Percentiles rank a stretch among this genome's conserved stretches.
Evolutionary conservation across 1,140 invertebrate species (phyloP).

Genomic region (Ctenoplectra terminalis): DNA sequence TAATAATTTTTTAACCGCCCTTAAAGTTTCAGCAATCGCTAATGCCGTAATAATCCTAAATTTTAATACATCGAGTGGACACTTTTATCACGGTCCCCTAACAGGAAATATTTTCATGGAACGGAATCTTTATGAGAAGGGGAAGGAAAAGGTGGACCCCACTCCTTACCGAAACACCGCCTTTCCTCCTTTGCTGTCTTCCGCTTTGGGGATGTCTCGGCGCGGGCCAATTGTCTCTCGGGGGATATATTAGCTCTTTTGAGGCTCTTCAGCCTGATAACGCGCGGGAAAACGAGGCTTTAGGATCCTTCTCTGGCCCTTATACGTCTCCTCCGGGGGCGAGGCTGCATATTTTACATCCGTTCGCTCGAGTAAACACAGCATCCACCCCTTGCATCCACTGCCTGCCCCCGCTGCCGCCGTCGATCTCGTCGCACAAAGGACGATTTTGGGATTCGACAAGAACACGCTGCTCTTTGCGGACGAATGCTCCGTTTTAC

Average conservation of each 20-base stretch:
- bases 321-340: constrained; percentile 39
- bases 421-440: constrained; percentile 46
- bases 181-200: not conserved
- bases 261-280: constrained; percentile 61
- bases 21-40: not conserved
- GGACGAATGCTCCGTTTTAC: constrained; percentile 5
- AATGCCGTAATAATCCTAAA: not conserved
- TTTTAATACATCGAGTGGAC: not conserved
- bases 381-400: not conserved
- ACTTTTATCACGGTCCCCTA: not conserved
- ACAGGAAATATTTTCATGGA: not conserved
- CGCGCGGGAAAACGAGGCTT: constrained; percentile 51
- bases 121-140: constrained; percentile 19
- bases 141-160: not conserved
- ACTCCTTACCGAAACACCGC: not conserved
- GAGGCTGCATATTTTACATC: constrained; percentile 71
- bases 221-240: constrained; percentile 63
- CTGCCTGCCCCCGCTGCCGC: constrained; percentile 1
- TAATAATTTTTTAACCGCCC: not conserved
- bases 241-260: constrained; percentile 75
- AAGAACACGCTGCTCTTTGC: constrained; percentile 18
- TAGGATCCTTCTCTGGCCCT: not conserved
- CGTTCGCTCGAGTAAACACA: constrained; percentile 61
- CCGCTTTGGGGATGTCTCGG: constrained; percentile 15
- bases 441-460: constrained; percentile 46